Conservation (phyloP, 1,140 invertebrate species). For the Pogonus chalceus region DNA sequence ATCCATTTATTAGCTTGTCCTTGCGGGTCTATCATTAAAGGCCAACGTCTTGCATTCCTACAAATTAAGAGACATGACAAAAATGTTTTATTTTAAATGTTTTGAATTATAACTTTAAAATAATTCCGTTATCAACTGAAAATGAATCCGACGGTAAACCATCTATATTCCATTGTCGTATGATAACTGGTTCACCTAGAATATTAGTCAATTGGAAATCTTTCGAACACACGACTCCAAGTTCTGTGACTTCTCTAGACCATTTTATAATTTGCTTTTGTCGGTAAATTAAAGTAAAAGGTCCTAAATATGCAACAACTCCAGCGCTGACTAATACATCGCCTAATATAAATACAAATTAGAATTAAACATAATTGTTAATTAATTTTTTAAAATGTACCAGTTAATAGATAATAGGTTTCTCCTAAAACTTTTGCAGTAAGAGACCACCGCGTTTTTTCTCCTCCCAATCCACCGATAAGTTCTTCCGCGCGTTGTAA, state of each 20-base stretch:
- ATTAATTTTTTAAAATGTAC: constrained; percentile 19
- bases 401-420: constrained; percentile 50
- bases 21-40: constrained; percentile 92
- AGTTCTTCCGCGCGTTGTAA: constrained; percentile 87
- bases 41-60: constrained; percentile 75
- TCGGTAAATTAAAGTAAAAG: constrained; percentile 74
- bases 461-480: constrained; percentile 74
- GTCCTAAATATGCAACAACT: constrained; percentile 82
- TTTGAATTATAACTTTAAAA: constrained; percentile 52
- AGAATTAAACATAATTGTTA: no score
- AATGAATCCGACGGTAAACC: constrained; percentile 82
- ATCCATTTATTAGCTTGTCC: constrained; percentile 91
- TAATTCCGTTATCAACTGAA: constrained; percentile 88
- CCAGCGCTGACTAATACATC: constrained; percentile 82
- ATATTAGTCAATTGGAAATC: constrained; percentile 63
- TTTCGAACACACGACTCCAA: constrained; percentile 62
- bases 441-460: constrained; percentile 71
- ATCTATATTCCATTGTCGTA: constrained; percentile 83
- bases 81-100: background rate
- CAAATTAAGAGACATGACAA: constrained; percentile 12
- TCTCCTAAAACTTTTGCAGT: constrained; percentile 65
- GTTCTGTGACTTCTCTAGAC: constrained; percentile 53
- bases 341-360: constrained; percentile 41
- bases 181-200: constrained; percentile 77
- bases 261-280: constrained; percentile 60